These are phyloP conservation scores for Zelostemma sp. DNA, from an alignment of 1,140 invertebrate genomes.

Conservation along the genomic window DNA sequence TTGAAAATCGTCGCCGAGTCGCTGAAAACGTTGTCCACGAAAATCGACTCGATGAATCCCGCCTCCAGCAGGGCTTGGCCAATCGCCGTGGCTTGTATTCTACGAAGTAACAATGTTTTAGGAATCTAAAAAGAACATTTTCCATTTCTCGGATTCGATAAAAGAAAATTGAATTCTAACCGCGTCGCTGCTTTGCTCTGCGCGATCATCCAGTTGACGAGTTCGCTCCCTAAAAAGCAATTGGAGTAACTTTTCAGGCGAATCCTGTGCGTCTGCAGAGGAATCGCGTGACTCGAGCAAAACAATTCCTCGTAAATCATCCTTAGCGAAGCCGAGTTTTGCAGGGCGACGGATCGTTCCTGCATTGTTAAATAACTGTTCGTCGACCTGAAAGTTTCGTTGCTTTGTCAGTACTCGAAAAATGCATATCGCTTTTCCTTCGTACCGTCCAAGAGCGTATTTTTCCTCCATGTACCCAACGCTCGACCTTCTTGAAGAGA, in stretches of 20 bases:
- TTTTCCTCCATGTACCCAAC: constrained; percentile 84
- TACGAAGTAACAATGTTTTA: too few relatives aligned
- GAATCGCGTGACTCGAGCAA: constrained; percentile 73
- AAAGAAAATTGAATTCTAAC: constrained; percentile 23
- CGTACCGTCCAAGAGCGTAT: constrained; percentile 73
- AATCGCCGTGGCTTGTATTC: constrained; percentile 82
- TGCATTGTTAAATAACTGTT: constrained; percentile 72
- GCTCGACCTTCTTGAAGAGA: constrained; percentile 73
- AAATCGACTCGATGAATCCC: constrained; percentile 81
- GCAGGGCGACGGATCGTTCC: constrained; percentile 75
- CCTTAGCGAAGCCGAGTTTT: constrained; percentile 81
- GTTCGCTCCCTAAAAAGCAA: constrained; percentile 79
- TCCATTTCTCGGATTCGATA: too few relatives aligned
- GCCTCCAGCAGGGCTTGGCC: constrained; percentile 86
- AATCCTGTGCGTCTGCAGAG: constrained; percentile 76
- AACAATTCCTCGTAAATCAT: constrained; percentile 81
- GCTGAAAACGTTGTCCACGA: constrained; percentile 70
- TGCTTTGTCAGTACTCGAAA: too few relatives aligned
- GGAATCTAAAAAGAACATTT: too few relatives aligned
- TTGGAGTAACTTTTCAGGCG: constrained; percentile 76
- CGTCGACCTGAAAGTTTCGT: constrained; percentile 47
- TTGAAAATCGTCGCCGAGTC: constrained; percentile 72
- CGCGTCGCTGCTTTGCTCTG: constrained; percentile 76
- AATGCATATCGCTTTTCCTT: constrained; percentile 6
- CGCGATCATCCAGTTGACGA: constrained; percentile 83